Conservation (phyloP, 2,797 vertebrate genomes). For the Typhlichthys eigenmanni region DNA sequence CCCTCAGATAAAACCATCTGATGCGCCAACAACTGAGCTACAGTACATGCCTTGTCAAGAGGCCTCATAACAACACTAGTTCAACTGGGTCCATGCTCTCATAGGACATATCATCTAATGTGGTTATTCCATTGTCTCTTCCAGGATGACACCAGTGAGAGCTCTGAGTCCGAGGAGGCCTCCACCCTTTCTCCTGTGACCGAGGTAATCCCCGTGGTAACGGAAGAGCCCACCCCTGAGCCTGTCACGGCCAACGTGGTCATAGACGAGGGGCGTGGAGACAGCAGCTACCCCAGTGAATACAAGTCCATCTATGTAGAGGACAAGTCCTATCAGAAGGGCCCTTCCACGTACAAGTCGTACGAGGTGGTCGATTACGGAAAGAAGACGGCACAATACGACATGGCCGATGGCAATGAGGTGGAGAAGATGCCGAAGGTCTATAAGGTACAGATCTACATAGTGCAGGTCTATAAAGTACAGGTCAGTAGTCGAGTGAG, state of each 20-base stretch:
- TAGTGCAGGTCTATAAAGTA: background rate
- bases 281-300: slow-evolving; percentile 70
- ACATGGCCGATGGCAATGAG: slow-evolving; percentile 64
- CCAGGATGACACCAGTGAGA: slow-evolving; percentile 62
- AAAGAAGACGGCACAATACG: slow-evolving; percentile 64
- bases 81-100: background rate
- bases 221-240: slow-evolving; percentile 27
- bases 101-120: background rate
- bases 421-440: slow-evolving; percentile 74
- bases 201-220: background rate
- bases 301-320: slow-evolving; percentile 74
- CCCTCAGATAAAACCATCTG: too few species aligned
- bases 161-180: slow-evolving; percentile 69
- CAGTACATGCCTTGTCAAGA: too few species aligned
- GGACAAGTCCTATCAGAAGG: slow-evolving; percentile 72
- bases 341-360: slow-evolving; percentile 71
- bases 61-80: too few species aligned
- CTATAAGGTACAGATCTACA: slow-evolving; percentile 70
- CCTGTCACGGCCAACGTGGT: slow-evolving; percentile 56
- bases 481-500: background rate
- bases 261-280: slow-evolving; percentile 67
- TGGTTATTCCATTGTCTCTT: background rate
- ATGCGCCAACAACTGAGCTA: too few species aligned
- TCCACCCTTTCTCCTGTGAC: slow-evolving; percentile 46
- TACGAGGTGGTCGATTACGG: slow-evolving; percentile 50